Evolutionary conservation across 2,888 invertebrate genomes (phyloP), one percentile per base, ranked within the genome.

Genomic region (Rotaria magnacalcarata): DNA sequence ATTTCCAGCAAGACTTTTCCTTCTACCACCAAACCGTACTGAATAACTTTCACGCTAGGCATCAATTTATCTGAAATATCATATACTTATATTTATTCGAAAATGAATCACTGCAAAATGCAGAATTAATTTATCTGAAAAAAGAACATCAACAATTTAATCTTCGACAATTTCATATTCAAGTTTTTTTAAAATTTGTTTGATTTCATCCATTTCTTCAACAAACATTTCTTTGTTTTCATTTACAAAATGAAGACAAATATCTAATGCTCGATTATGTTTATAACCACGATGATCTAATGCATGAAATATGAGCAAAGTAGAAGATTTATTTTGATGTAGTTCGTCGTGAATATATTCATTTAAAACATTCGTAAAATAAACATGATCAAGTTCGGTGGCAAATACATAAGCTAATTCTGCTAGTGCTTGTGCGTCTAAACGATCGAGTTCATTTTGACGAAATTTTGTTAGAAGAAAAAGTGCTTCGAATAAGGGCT

Each of bases 381-480:
- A 80, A 2, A 47, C 16, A 14, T 80, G 80, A 47, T 80, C 80
- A n/a, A 47, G 11, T 80, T 47, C 47, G 1, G 8, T 14, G 24
- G 80, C 80, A 80, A 80, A 80, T 24, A 47, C 80, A 80, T 80
- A 80, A 11, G 47, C 43, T 47, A 80, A 47, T 47, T 80, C 47
- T n/a, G 80, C 43, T n/a, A 80, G 47, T 47, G 43, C 24, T 80
- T 14, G 47, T 5, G 80, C 43, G 47, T 80, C n/a, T 80, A 80
- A 80, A 47, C n/a, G 43, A 47, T 80, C 80, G 14, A 80, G 43
- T 47, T 80, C 80, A 47, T 14, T 43, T 47, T 80, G 80, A 43
- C 47, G 43, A n/a, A 80, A 47, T 80, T 80, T 80, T 47, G 80
- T 47, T 47, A 80, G n/a, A 5, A 80, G 8, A 24, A 80, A 34